Conservation (phyloP, 2,888 invertebrate genomes). For the Glyphotaelius pellucidus region DNA sequence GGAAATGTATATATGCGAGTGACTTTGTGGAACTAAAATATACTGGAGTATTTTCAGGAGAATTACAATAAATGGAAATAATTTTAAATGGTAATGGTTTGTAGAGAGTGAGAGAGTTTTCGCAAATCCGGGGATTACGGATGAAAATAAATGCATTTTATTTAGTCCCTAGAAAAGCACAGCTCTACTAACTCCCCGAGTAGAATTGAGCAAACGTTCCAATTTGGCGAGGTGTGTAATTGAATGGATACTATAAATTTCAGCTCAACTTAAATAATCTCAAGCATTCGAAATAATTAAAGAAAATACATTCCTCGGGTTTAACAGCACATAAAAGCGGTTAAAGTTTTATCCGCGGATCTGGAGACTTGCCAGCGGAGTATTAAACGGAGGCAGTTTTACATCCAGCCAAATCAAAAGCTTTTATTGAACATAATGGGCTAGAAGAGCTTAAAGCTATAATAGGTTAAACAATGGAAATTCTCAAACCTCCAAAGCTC, state of each 20-base stretch:
- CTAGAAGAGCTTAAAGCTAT: not conserved
- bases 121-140: not conserved
- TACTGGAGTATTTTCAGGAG: not conserved
- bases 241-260: constrained; percentile 11
- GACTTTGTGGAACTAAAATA: constrained; percentile 7
- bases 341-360: constrained; percentile 27
- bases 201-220: not conserved
- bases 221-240: not conserved
- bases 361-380: constrained; percentile 39
- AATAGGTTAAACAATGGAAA: not conserved
- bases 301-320: constrained; percentile 34
- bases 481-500: not conserved
- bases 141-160: not conserved
- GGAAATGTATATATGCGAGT: constrained; percentile 9
- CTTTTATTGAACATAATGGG: not conserved
- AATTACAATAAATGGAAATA: constrained; percentile 10
- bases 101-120: not conserved
- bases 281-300: constrained; percentile 38
- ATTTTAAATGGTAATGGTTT: not conserved
- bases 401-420: constrained; percentile 23
- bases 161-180: not conserved
- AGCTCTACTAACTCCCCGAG: not conserved
- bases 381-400: constrained; percentile 31
- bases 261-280: constrained; percentile 26
- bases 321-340: constrained; percentile 39